Conservation (phyloP, 2,888 invertebrate genomes). For the Lithophane socia region DNA sequence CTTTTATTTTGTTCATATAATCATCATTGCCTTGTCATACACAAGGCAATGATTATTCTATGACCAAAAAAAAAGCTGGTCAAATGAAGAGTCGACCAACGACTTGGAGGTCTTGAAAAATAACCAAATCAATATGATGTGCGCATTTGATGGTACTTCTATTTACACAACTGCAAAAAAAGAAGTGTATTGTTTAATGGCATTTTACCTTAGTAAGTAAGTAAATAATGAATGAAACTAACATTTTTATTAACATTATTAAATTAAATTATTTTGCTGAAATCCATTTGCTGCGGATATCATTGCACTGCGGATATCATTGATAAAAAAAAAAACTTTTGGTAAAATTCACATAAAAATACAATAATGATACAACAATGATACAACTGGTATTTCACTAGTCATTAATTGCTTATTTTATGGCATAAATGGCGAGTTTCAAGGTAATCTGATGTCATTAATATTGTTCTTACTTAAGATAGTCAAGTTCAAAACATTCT, state of each 20-base stretch:
- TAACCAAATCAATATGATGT: not conserved
- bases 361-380: not conserved
- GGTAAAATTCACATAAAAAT: not conserved
- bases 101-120: no score
- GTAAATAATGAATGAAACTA: no score
- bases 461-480: not conserved
- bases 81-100: no score
- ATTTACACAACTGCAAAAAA: no score
- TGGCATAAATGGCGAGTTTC: not conserved
- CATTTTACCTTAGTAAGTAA: no score
- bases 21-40: no score
- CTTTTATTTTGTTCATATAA: no score
- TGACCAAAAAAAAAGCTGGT: no score
- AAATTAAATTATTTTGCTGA: not conserved
- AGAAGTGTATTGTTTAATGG: no score
- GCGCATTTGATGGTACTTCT: not conserved
- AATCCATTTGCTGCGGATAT: not conserved
- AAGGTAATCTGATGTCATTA: slow-evolving; percentile 18
- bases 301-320: not conserved
- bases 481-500: not conserved
- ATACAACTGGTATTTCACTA: slow-evolving; percentile 14
- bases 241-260: not conserved
- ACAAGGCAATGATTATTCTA: no score
- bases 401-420: slow-evolving; percentile 3
- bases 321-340: not conserved